phyloP scores from a whole-genome alignment of 2,797 vertebrate genomes.

The Galaxias olidus region DNA sequence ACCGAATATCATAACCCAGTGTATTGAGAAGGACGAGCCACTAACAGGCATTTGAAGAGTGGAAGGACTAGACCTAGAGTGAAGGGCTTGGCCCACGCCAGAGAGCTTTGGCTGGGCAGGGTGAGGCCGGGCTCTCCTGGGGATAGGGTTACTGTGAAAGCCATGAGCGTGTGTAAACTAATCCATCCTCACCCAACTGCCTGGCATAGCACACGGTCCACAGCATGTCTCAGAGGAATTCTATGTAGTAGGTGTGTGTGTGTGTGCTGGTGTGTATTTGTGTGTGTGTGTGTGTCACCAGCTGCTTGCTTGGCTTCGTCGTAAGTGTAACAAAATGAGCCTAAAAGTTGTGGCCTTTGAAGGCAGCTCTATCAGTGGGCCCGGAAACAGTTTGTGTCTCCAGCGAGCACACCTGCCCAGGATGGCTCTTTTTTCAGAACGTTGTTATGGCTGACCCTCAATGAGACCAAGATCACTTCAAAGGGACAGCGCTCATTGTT shows the following conservation, averaged over 20 bases:
- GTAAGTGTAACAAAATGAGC: background rate
- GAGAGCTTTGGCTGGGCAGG: background rate
- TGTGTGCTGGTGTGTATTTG: conserved; percentile 5
- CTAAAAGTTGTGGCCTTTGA: background rate
- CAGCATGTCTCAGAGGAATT: conserved; percentile 45
- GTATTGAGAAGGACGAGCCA: conserved; percentile 16
- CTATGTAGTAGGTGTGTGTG: conserved; percentile 14
- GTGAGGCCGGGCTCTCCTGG: conserved; percentile 33
- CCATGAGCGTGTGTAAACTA: conserved; percentile 77
- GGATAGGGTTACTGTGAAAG: conserved; percentile 71
- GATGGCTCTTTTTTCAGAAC: conserved; percentile 10
- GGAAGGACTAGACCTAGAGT: background rate
- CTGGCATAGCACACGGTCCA: conserved; percentile 55
- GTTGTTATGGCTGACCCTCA: conserved; percentile 13
- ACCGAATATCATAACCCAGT: background rate
- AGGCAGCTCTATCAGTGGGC: background rate
- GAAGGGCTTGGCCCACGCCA: background rate
- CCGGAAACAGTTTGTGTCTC: no score
- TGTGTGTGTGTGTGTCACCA: conserved; percentile 23
- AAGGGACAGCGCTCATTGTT: conserved; percentile 8
- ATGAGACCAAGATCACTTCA: conserved; percentile 9
- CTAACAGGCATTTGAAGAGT: background rate
- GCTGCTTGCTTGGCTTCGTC: background rate
- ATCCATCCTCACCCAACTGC: conserved; percentile 65
- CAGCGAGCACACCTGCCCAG: background rate